Evolutionary conservation across 1,140 invertebrate species (phyloP), one percentile per base, ranked within the genome.

Genomic region (Planococcus citri): DNA sequence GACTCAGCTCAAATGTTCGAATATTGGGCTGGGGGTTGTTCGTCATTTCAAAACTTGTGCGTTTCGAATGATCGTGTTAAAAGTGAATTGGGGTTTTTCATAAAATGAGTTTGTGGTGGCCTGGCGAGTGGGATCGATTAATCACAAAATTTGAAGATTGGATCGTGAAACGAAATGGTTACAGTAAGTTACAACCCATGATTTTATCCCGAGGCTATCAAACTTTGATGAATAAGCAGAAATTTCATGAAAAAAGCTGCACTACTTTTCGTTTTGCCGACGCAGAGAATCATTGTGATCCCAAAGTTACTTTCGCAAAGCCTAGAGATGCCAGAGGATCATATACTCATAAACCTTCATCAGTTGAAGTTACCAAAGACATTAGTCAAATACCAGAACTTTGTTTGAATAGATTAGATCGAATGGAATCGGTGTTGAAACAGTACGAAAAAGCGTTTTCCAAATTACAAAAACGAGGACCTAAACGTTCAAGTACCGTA

Each of bases 51-150:
- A 64, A 64, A 24, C 21, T 60, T 22, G 6, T 6, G 4, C 20
- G 60, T 64, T 51, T 51, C 41, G 41, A 51, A 51, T 51, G 41
- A 3, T 51, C n/a, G 41, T 17, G 41, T 51, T 51, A 17, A 51
- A 51, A 51, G 4, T 51, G 17, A 51, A 51, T 20, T 9, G 17
- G 10, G 60, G 3, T 2, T 12, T 64, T 9, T 51, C n/a, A 51
- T 64, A 64, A 3, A 20, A 64, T 64, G 60, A 64, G 60, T 64
- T 64, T 64, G 60, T 64, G 60, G 60, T 64, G 60, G 60, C 60
- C 60, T 17, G 60, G 60, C 10, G 60, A 64, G 24, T 64, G 60
- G 60, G 60, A 64, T 64, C 60, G 60, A 9, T 27, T 64, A 21
- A 17, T 64, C 3, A 24, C 60, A 10, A 64, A 64, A 64, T 64